These are phyloP conservation scores for Heliconius aoede DNA, from an alignment of 2,888 invertebrate genomes.

Conservation along the genomic window DNA sequence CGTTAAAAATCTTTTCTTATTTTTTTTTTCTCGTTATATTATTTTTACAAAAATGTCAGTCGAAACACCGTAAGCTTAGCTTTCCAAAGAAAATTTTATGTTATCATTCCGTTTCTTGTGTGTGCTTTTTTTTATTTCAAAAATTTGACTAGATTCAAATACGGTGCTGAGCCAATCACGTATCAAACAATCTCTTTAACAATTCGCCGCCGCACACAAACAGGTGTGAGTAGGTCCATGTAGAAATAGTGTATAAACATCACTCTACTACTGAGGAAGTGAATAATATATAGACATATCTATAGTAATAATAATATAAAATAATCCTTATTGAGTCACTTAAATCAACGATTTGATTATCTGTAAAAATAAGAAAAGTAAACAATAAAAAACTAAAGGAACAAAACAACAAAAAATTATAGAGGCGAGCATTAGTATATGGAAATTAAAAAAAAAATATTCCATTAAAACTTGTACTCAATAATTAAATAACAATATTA, in stretches of 20 bases:
- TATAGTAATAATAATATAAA: slow-evolving; percentile 56
- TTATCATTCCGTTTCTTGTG: not conserved
- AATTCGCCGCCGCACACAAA: slow-evolving; percentile 44
- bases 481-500: slow-evolving; percentile 83
- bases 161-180: slow-evolving; percentile 73
- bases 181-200: slow-evolving; percentile 64
- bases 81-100: slow-evolving; percentile 52
- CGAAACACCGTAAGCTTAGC: slow-evolving; percentile 74
- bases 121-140: slow-evolving; percentile 57
- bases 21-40: slow-evolving; percentile 52
- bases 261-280: slow-evolving; percentile 75
- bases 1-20: slow-evolving; percentile 57
- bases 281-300: slow-evolving; percentile 61
- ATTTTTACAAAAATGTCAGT: slow-evolving; percentile 71
- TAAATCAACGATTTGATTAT: slow-evolving; percentile 63
- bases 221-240: slow-evolving; percentile 37
- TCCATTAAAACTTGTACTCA: slow-evolving; percentile 83
- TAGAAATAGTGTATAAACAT: slow-evolving; percentile 52
- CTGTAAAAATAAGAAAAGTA: slow-evolving; percentile 73
- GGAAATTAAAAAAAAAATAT: slow-evolving; percentile 71
- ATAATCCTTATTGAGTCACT: slow-evolving; percentile 68
- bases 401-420: slow-evolving; percentile 77
- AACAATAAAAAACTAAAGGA: slow-evolving; percentile 83
- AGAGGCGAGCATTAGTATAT: slow-evolving; percentile 79
- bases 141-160: slow-evolving; percentile 83